Evolutionary conservation across 2,888 invertebrate species (phyloP).

Genomic region (Agrotis exclamationis): DNA sequence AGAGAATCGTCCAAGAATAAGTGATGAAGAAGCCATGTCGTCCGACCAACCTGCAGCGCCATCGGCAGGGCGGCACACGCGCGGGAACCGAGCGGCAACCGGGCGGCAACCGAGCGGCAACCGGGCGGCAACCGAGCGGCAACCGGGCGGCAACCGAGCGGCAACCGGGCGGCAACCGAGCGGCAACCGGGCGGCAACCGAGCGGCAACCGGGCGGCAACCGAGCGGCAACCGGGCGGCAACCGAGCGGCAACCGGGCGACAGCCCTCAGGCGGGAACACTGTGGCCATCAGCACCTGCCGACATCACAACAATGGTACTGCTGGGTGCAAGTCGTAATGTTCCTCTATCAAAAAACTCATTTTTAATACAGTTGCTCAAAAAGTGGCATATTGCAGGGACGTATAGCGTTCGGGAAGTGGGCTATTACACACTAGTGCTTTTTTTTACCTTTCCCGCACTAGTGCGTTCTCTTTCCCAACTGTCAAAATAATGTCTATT

Average conservation of each 20-base stretch:
- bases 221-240: neutral
- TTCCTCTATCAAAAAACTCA: neutral
- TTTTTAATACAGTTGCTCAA: too few relatives aligned
- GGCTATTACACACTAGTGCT: too few relatives aligned
- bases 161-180: neutral
- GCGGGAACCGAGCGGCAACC: neutral
- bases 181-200: neutral
- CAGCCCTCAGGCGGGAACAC: neutral
- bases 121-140: neutral
- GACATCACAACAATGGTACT: neutral
- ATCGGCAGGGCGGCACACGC: neutral
- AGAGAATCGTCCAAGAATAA: constrained; percentile 13
- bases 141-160: neutral
- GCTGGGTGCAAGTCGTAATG: neutral
- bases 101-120: neutral
- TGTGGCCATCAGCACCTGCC: constrained; percentile 45
- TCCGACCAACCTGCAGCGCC: neutral
- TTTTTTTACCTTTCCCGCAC: too few relatives aligned
- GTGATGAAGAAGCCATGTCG: neutral
- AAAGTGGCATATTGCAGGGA: too few relatives aligned
- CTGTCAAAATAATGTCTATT: too few relatives aligned
- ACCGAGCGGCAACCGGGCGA: neutral
- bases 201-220: neutral
- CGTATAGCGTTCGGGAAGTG: too few relatives aligned
- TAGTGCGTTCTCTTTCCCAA: too few relatives aligned